Percentiles rank a stretch among this genome's conserved stretches.
Evolutionary conservation across 1,140 invertebrate species (phyloP).

Genomic region (Pseudomyrmex flavicornis): DNA sequence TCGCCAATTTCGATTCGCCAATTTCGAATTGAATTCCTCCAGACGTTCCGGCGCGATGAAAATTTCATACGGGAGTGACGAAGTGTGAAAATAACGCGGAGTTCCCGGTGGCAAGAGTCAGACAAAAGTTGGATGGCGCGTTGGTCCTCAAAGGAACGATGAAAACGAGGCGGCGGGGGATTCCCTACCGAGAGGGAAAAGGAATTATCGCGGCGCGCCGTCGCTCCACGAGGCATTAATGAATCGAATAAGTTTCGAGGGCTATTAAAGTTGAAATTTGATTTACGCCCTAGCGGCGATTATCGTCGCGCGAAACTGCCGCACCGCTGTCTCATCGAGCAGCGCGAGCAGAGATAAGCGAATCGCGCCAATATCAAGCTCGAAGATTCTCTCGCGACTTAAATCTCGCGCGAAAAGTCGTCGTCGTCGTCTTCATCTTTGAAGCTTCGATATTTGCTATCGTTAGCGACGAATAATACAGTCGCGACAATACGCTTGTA

Average conservation of each 20-base stretch:
- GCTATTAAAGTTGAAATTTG: conserved; percentile 77
- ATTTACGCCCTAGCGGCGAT: conserved; percentile 69
- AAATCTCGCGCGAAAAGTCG: not conserved
- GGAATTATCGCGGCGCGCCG: conserved; percentile 67
- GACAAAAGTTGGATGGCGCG: conserved; percentile 45
- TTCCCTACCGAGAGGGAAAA: conserved; percentile 1
- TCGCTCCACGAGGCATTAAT: conserved; percentile 67
- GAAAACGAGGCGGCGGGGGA: no score
- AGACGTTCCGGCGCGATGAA: conserved; percentile 13
- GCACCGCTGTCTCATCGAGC: conserved; percentile 23
- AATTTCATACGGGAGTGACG: conserved; percentile 45
- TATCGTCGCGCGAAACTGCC: conserved; percentile 59
- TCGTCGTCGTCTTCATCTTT: not conserved
- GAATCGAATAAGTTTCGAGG: conserved; percentile 77
- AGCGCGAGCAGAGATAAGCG: conserved; percentile 57
- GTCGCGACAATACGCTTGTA: conserved; percentile 26
- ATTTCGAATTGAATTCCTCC: not conserved
- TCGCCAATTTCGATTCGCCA: not conserved
- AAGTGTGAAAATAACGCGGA: conserved; percentile 52
- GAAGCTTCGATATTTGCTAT: not conserved
- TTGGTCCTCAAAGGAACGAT: conserved; percentile 31
- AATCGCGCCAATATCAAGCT: conserved; percentile 63
- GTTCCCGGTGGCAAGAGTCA: not conserved
- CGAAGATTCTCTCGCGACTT: conserved; percentile 37
- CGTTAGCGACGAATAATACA: conserved; percentile 29